Evolutionary conservation across 2,113 vertebrate species (phyloP), one percentile per base, ranked within the genome.

Genomic region (Albula glossodonta): DNA sequence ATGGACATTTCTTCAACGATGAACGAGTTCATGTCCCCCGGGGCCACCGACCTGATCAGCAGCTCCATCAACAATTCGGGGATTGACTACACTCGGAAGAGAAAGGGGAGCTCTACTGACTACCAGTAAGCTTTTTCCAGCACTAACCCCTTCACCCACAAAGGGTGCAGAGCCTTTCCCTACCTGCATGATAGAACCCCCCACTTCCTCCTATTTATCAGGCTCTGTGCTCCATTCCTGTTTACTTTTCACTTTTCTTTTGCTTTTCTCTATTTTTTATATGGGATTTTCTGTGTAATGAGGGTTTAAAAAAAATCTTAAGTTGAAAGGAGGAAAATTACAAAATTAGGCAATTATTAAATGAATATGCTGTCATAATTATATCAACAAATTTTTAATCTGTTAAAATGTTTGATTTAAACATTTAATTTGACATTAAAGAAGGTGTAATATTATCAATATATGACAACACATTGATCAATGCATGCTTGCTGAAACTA

Each of bases 1-100:
- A 99, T 99, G 98, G 98, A 99, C 95, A 98, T 99, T 94, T 97
- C 98, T 91, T 99, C 98, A 89, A 99, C 98, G 8, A 99, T 99
- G 94, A 99, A 95, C 88, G 98, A 99, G 93, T 99, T 99, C 91
- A 99, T 99, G 96, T 97, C 98, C 87, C 96, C 98, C 4, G 95
- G 97, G 82, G 95, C 97, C 90, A 96, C 97, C 41, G 97, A 98
- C 93, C 95, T 99, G 91, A 98, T 99, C 91, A 97, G 97, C 91
- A 96, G 97, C 93, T 97, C 98, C 87, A 96, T 99, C 88, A 96
- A 95, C 93, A 94, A 96, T 53, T 92, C 96, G 17, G 94, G 96
- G 87, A 94, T 99, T 96, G 98, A 99, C 92, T 90, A 85, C 85
- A 90, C 63, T 11, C 89, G 88, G 63, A 90, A 88, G 81, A 86